phyloP scores from a whole-genome alignment of 2,888 invertebrate genomes.

The Theristus sp. region DNA sequence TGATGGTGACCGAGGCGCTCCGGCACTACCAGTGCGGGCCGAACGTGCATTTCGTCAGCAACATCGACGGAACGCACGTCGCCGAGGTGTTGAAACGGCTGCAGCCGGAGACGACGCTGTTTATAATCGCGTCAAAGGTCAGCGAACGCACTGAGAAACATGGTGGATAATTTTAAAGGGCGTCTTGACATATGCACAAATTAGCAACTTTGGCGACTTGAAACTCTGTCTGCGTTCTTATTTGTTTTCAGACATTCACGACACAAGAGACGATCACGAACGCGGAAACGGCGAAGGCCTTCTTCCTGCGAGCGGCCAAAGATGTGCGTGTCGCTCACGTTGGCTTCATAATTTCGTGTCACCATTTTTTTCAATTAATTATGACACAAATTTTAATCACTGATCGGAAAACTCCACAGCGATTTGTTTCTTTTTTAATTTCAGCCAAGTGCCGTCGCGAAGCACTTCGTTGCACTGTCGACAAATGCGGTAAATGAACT shows the following conservation, averaged over 20 bases:
- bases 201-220: no score
- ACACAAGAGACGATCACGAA: slow-evolving; percentile 97
- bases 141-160: neutral
- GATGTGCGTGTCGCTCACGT: slow-evolving; percentile 45
- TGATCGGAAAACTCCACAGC: no score
- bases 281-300: slow-evolving; percentile 85
- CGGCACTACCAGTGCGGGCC: slow-evolving; percentile 73
- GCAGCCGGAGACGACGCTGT: slow-evolving; percentile 76
- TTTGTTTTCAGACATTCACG: slow-evolving; percentile 60
- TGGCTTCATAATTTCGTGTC: no score
- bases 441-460: slow-evolving; percentile 51
- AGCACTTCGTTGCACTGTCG: slow-evolving; percentile 92
- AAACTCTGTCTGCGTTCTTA: no score
- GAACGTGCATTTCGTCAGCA: slow-evolving; percentile 83
- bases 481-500: slow-evolving; percentile 79
- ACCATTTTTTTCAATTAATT: no score
- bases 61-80: slow-evolving; percentile 95
- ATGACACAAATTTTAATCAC: no score
- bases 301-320: slow-evolving; percentile 70
- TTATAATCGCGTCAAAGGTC: slow-evolving; percentile 88
- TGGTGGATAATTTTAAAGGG: neutral
- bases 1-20: slow-evolving; percentile 96
- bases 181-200: no score
- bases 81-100: slow-evolving; percentile 71
- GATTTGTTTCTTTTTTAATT: slow-evolving; percentile 9